A percentile compares a stretch with the other conserved stretches of the same genome.
These are phyloP conservation scores for Hippocampus abdominalis DNA, from an alignment of 2,113 vertebrate genomes.

Conservation along the genomic window DNA sequence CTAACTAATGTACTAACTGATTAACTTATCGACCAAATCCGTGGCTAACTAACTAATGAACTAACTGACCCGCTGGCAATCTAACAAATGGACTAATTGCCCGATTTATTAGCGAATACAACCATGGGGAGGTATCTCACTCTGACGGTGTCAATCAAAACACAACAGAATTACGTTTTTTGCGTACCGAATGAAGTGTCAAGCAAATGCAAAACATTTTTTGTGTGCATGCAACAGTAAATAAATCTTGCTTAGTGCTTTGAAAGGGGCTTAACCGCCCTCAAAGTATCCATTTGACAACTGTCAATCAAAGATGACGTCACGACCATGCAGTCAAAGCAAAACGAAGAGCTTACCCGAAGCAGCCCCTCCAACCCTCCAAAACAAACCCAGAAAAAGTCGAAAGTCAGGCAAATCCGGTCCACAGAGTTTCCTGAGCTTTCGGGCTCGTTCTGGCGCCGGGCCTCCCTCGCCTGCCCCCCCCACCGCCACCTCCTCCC, in stretches of 20 bases:
- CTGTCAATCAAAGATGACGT: neutral
- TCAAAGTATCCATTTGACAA: neutral
- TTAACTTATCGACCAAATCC: too few relatives aligned
- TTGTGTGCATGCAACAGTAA: neutral
- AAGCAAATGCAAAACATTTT: neutral
- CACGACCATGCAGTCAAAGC: neutral
- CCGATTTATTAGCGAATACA: too few relatives aligned
- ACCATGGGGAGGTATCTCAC: too few relatives aligned
- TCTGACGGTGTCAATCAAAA: too few relatives aligned
- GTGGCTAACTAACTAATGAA: too few relatives aligned
- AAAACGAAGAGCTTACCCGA: neutral
- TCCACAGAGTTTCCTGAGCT: conserved; percentile 4
- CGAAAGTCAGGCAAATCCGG: neutral
- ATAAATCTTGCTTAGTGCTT: neutral
- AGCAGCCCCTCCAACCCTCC: neutral
- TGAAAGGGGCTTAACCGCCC: neutral
- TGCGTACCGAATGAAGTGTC: neutral
- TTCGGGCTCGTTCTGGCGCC: neutral
- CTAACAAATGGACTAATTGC: too few relatives aligned
- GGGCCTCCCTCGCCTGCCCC: neutral
- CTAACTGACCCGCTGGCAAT: too few relatives aligned
- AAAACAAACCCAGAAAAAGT: neutral
- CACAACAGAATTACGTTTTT: neutral
- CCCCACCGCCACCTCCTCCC: neutral
- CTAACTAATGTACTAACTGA: too few relatives aligned